These are phyloP conservation scores for Apteryx owenii DNA, from an alignment of 2,113 vertebrate species.

Conservation along the genomic window DNA sequence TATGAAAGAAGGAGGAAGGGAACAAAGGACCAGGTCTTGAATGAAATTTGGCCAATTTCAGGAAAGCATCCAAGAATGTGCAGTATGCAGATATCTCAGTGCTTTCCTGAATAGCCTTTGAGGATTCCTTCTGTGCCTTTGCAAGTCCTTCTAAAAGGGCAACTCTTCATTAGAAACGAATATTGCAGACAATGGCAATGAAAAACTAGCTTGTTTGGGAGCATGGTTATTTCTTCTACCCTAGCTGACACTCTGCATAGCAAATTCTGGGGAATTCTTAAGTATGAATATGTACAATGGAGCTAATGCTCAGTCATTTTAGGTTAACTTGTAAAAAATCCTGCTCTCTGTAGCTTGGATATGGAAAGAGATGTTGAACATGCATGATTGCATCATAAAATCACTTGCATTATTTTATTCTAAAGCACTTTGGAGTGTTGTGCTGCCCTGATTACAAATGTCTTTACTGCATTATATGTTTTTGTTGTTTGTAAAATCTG, in stretches of 20 bases:
- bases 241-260: background rate
- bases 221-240: background rate
- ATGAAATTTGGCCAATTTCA: background rate
- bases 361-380: background rate
- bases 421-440: background rate
- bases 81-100: no score
- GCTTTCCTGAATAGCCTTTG: background rate
- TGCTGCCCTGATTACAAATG: background rate
- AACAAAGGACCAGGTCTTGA: background rate
- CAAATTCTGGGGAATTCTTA: background rate
- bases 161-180: background rate
- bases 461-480: background rate
- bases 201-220: background rate
- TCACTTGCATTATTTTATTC: background rate
- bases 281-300: background rate
- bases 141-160: no score
- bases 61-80: background rate
- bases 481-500: background rate
- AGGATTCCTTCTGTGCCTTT: no score
- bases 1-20: rapidly evolving
- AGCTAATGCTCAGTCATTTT: background rate
- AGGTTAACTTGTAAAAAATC: background rate
- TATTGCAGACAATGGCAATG: background rate
- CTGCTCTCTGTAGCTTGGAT: background rate
- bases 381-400: background rate